Base-by-base conservation (phyloP, 2,888 invertebrate genomes). In the Drosophila bunnanda region DNA sequence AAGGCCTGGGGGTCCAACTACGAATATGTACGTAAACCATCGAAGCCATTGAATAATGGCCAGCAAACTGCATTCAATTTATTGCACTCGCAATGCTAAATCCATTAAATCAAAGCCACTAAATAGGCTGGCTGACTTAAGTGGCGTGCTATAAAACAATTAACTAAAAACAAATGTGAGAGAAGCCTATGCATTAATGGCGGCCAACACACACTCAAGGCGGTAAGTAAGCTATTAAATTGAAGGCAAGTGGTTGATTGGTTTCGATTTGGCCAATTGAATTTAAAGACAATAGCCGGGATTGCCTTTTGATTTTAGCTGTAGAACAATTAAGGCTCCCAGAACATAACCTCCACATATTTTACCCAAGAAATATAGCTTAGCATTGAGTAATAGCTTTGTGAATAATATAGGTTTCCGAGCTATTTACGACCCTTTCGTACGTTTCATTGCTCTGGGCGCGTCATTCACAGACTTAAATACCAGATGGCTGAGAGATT, bases 121-220 rank as follows among this genome's bases (percentile, higher is more conserved):
- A 70, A 50, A 60, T 61, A 50, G 68, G 75, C 57, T 52, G 70
- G 30, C 57, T 50, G 70, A 30, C 58, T 56, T 56, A 76, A 78
- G 70, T 81, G 69, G 79, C 82, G 76, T 79, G 81, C 70, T 55
- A 64, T 78, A 70, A 81, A 83, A 70, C 78, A 69, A 85, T 79
- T 77, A 74, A 56, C 80, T 57, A 55, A 70, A 61, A 54, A 62
- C 55, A 53, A 71, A 57, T 74, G 75, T 78, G 74, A 54, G 74
- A 54, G 55, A 58, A 58, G 67, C 77, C 73, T 64, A 75, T 80
- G 68, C 75, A 75, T 75, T 75, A 58, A 80, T 75, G 56, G 59
- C 77, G 59, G 59, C 67, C 46, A 61, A 65, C 64, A 66, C 61
- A 70, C 67, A 73, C 48, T 69, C 77, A 80, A 68, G 80, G 75